Evolutionary conservation across 2,888 invertebrate species (phyloP).

Genomic region (Argyra leucocephala): DNA sequence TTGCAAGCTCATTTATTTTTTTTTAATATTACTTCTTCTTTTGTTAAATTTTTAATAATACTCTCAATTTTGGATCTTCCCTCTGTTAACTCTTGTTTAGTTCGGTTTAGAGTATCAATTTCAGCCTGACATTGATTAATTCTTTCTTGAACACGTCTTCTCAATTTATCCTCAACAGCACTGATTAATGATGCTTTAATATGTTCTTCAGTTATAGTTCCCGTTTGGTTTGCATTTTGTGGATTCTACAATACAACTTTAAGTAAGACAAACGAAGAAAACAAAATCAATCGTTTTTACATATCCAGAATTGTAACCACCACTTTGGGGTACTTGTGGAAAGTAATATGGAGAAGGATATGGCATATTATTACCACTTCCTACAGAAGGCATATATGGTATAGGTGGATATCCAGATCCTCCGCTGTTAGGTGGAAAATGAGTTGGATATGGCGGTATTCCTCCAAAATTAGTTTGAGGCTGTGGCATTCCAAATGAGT

Average conservation of each 20-base stretch:
- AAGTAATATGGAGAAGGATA: constrained; percentile 51
- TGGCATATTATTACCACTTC: constrained; percentile 42
- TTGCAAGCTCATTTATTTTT: neutral
- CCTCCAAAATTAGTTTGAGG: constrained; percentile 12
- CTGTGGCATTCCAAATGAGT: neutral
- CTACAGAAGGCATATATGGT: constrained; percentile 42
- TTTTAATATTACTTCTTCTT: constrained; percentile 50
- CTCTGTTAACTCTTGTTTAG: constrained; percentile 74
- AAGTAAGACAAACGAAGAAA: no score
- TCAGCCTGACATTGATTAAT: constrained; percentile 87
- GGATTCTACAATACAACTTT: constrained; percentile 29
- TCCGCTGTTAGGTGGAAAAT: constrained; percentile 22
- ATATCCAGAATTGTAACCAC: constrained; percentile 32
- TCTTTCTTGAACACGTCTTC: constrained; percentile 76
- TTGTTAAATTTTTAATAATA: constrained; percentile 65
- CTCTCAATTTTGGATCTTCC: constrained; percentile 74
- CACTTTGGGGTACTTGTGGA: constrained; percentile 30
- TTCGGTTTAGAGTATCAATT: constrained; percentile 75
- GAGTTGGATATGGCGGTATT: constrained; percentile 47
- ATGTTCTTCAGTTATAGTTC: constrained; percentile 91
- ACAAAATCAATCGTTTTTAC: constrained; percentile 27
- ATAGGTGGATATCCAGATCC: neutral
- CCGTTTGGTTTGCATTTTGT: constrained; percentile 48
- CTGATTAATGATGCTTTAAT: constrained; percentile 87
- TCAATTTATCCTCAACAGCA: constrained; percentile 90